Percentiles rank a stretch among this genome's conserved stretches.
phyloP scores from a whole-genome alignment of 2,888 invertebrate species.

The Tricholauxania praeusta region DNA sequence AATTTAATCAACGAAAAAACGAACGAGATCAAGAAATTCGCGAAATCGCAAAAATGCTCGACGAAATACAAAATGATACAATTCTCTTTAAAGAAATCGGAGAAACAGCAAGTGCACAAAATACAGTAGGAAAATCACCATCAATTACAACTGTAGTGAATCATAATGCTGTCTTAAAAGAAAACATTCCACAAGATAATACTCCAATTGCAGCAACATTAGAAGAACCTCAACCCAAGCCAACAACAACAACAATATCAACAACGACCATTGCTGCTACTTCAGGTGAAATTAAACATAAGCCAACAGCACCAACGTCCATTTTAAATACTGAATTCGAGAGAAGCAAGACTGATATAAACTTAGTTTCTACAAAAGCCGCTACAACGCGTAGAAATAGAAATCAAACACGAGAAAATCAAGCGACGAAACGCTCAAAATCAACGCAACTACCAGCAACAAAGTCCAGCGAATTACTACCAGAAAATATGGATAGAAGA shows the following conservation, averaged over 20 bases:
- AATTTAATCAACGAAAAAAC: constrained; percentile 51
- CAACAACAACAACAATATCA: background rate
- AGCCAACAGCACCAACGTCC: background rate
- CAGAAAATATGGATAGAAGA: constrained; percentile 45
- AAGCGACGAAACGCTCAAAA: constrained; percentile 43
- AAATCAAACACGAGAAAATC: background rate
- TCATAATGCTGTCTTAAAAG: background rate
- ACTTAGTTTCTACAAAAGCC: constrained; percentile 39
- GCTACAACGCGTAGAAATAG: constrained; percentile 31
- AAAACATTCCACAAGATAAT: constrained; percentile 2
- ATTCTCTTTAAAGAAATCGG: constrained; percentile 22
- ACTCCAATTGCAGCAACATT: too few species aligned
- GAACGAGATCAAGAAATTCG: constrained; percentile 53
- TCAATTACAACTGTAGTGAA: background rate
- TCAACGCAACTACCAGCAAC: constrained; percentile 44
- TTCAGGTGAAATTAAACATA: background rate
- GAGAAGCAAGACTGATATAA: constrained; percentile 49
- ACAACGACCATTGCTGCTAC: too few species aligned
- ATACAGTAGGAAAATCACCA: background rate
- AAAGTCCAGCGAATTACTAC: constrained; percentile 29
- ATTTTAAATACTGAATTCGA: constrained; percentile 25
- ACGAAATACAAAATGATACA: constrained; percentile 48
- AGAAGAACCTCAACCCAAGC: too few species aligned
- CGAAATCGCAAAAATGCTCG: constrained; percentile 55
- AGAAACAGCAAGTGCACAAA: background rate